Percentiles rank a stretch among this genome's conserved stretches.
phyloP scores from a whole-genome alignment of 1,140 invertebrate genomes.

The Cyrtorhinus lividipennis region DNA sequence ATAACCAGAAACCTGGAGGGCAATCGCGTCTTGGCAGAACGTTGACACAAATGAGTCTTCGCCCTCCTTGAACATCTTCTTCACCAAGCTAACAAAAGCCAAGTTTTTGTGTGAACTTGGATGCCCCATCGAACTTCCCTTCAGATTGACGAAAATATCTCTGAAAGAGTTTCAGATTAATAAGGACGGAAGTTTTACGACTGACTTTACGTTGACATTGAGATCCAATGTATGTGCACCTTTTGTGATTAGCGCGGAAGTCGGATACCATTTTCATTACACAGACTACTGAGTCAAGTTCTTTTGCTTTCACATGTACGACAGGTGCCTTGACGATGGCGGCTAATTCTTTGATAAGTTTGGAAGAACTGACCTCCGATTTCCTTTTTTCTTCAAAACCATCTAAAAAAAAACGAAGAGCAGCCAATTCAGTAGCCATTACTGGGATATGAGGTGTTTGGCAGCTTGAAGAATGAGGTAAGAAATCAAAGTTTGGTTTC shows the following conservation, averaged over 20 bases:
- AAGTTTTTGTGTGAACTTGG: neutral
- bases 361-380: conserved; percentile 41
- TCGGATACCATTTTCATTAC: conserved; percentile 77
- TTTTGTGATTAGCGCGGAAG: conserved; percentile 65
- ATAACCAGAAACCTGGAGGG: neutral
- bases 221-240: conserved; percentile 66
- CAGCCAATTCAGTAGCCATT: no score
- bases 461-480: no score
- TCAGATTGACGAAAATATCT: neutral
- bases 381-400: neutral
- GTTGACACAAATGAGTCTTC: conserved; percentile 48
- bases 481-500: no score
- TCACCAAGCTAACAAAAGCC: conserved; percentile 48
- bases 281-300: conserved; percentile 76
- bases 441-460: no score
- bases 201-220: neutral
- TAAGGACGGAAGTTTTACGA: neutral
- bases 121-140: conserved; percentile 45
- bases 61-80: conserved; percentile 39
- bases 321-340: conserved; percentile 79
- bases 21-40: neutral
- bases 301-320: conserved; percentile 86
- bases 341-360: conserved; percentile 60
- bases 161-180: no score
- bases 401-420: no score